A percentile compares a stretch with the other conserved stretches of the same genome.
Conservation (phyloP, 2,797 vertebrate species). For the Eulemur rubriventer region DNA sequence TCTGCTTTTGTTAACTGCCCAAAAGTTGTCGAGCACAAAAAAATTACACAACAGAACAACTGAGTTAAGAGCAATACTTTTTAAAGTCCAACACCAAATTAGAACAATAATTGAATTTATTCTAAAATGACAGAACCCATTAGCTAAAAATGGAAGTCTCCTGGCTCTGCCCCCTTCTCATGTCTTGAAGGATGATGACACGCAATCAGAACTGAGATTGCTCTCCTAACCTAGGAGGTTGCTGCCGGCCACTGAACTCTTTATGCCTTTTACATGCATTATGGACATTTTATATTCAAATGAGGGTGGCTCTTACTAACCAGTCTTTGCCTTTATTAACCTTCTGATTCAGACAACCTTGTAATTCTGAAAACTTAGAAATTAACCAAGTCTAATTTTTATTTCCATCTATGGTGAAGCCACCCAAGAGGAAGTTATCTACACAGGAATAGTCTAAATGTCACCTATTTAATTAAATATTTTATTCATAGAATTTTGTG, state of each 20-base stretch:
- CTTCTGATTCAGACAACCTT: background rate
- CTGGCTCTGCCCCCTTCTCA: background rate
- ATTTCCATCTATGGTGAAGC: background rate
- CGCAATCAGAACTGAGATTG: background rate
- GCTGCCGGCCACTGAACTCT: background rate
- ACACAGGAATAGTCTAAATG: background rate
- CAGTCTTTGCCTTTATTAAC: background rate
- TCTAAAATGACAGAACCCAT: background rate
- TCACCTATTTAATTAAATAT: background rate
- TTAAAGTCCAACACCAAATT: background rate
- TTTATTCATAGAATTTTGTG: background rate
- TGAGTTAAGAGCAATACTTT: background rate
- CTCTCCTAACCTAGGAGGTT: background rate
- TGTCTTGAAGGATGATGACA: background rate
- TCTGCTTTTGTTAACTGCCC: background rate
- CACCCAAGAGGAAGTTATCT: background rate
- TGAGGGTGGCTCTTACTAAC: background rate
- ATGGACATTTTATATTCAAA: background rate
- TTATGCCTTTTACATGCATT: background rate
- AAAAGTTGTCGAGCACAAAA: background rate
- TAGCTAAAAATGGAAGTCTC: background rate
- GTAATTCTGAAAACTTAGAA: background rate
- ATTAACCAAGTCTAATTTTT: background rate
- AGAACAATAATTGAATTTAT: background rate
- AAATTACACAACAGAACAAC: background rate